These are phyloP conservation scores for Philereme transversata DNA, from an alignment of 2,888 invertebrate genomes.

Conservation along the genomic window DNA sequence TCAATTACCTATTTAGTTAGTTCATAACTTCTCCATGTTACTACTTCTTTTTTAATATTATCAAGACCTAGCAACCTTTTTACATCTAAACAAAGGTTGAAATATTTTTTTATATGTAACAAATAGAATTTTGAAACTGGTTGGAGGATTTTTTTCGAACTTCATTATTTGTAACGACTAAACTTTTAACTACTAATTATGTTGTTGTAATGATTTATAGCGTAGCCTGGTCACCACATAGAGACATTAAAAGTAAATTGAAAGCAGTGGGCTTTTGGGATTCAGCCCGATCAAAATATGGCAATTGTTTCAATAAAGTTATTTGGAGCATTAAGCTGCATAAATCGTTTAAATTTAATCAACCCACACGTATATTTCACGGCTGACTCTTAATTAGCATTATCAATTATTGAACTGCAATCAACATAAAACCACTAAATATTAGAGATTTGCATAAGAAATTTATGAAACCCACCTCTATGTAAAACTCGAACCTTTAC, in stretches of 20 bases:
- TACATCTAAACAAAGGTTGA: too few relatives aligned
- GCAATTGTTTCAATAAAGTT: conserved; percentile 29
- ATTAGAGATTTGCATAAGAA: conserved; percentile 63
- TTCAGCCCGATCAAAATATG: conserved; percentile 29
- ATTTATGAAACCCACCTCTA: conserved; percentile 41
- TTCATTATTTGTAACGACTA: too few relatives aligned
- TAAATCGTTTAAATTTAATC: conserved; percentile 39
- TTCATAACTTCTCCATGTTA: too few relatives aligned
- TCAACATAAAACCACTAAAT: conserved; percentile 58
- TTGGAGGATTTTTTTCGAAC: too few relatives aligned
- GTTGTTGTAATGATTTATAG: too few relatives aligned
- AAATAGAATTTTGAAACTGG: too few relatives aligned
- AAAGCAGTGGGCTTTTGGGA: conserved; percentile 16
- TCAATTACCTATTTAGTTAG: too few relatives aligned
- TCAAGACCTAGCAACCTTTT: too few relatives aligned
- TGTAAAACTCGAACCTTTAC: conserved; percentile 37
- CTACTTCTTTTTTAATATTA: too few relatives aligned
- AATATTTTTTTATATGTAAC: too few relatives aligned
- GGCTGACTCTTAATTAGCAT: conserved; percentile 62
- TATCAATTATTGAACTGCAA: conserved; percentile 73
- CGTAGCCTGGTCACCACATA: too few relatives aligned
- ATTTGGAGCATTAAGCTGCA: conserved; percentile 21
- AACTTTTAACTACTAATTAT: too few relatives aligned
- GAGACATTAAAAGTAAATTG: conserved; percentile 1
- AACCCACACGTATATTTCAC: conserved; percentile 49